Evolutionary conservation across 2,888 invertebrate genomes (phyloP).

Genomic region (Syritta pipiens): DNA sequence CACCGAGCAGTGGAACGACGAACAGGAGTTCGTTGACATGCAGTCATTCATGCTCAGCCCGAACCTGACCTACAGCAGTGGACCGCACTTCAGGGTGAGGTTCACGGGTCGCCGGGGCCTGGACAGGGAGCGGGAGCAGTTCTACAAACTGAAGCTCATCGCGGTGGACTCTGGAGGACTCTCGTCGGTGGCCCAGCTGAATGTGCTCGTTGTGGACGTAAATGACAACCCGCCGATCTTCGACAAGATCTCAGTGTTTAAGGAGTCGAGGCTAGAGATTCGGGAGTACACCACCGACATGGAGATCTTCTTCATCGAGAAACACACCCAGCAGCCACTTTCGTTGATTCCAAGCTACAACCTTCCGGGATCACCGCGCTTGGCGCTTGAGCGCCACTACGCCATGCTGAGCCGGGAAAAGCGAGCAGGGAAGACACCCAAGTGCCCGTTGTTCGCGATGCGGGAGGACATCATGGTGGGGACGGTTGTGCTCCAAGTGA

Average conservation of each 20-base stretch:
- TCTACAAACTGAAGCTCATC: constrained; percentile 85
- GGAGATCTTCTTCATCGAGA: constrained; percentile 79
- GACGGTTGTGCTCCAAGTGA: constrained; percentile 84
- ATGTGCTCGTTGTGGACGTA: constrained; percentile 86
- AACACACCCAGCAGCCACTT: constrained; percentile 70
- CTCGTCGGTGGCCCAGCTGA: constrained; percentile 86
- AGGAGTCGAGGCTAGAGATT: constrained; percentile 85
- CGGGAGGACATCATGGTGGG: constrained; percentile 87
- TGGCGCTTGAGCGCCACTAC: constrained; percentile 65
- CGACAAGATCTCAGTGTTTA: constrained; percentile 85
- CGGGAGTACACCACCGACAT: constrained; percentile 82
- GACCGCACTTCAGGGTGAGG: constrained; percentile 75
- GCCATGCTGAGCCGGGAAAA: constrained; percentile 33
- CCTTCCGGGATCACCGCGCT: constrained; percentile 77
- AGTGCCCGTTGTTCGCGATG: constrained; percentile 83
- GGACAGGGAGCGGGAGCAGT: constrained; percentile 86
- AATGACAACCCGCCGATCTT: constrained; percentile 90
- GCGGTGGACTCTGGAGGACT: constrained; percentile 89
- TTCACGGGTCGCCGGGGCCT: constrained; percentile 80
- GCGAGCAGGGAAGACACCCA: constrained; percentile 75
- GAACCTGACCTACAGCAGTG: constrained; percentile 73
- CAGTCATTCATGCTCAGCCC: constrained; percentile 76
- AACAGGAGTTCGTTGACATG: constrained; percentile 77
- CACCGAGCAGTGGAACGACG: constrained; percentile 78
- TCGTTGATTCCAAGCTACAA: constrained; percentile 71